phyloP scores from a whole-genome alignment of 1,140 invertebrate species.

The Euborellia annulipes region DNA sequence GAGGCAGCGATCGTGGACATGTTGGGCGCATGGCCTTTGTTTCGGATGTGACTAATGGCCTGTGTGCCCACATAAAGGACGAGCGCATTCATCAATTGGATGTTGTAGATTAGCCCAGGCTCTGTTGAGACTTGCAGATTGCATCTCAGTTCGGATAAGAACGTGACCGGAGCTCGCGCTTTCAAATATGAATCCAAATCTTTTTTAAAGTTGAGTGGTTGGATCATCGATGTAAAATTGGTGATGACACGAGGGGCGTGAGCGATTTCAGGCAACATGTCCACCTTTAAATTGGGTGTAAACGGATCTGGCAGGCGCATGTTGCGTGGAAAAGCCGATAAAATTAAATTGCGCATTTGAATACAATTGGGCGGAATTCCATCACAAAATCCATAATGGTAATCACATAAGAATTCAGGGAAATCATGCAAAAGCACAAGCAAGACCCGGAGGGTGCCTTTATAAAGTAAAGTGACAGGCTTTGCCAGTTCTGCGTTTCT shows the following conservation, averaged over 20 bases:
- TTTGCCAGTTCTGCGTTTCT: slow-evolving; percentile 90
- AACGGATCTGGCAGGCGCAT: slow-evolving; percentile 98
- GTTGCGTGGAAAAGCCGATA: slow-evolving; percentile 93
- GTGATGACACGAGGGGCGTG: slow-evolving; percentile 57
- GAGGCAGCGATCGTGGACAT: slow-evolving; percentile 94
- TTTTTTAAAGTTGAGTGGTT: slow-evolving; percentile 77
- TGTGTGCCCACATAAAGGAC: slow-evolving; percentile 95
- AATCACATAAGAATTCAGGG: slow-evolving; percentile 97
- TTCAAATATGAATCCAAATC: slow-evolving; percentile 95
- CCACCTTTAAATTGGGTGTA: slow-evolving; percentile 92
- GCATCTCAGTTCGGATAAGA: slow-evolving; percentile 77
- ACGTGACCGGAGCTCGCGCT: slow-evolving; percentile 85
- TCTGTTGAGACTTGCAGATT: slow-evolving; percentile 79
- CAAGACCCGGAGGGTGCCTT: slow-evolving; percentile 90
- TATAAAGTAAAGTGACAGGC: slow-evolving; percentile 84
- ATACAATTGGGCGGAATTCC: slow-evolving; percentile 98
- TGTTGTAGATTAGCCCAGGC: slow-evolving; percentile 79
- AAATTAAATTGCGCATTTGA: slow-evolving; percentile 87
- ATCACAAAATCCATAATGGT: slow-evolving; percentile 98
- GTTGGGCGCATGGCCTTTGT: slow-evolving; percentile 76
- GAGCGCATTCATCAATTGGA: slow-evolving; percentile 89
- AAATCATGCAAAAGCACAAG: slow-evolving; percentile 95
- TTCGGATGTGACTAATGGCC: slow-evolving; percentile 77
- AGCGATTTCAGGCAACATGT: slow-evolving; percentile 59
- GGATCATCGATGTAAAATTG: slow-evolving; percentile 77